These are phyloP conservation scores for Chunga burmeisteri DNA, from an alignment of 2,113 vertebrate species.

Conservation along the genomic window DNA sequence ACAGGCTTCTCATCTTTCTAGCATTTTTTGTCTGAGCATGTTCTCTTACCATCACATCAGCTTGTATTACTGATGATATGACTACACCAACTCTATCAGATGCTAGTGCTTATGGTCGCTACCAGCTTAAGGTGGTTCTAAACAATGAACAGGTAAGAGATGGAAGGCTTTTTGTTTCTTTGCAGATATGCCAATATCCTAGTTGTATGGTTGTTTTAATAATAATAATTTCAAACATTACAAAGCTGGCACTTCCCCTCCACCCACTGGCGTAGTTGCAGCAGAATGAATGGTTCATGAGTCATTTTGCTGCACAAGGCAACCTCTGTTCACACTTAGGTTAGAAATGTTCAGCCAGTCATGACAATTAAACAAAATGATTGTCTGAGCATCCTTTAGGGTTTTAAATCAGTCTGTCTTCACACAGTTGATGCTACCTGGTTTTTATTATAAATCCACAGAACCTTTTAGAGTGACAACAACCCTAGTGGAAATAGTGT, in stretches of 20 bases:
- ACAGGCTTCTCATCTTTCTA: not conserved
- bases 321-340: conserved; percentile 24
- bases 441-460: not conserved
- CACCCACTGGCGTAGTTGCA: conserved; percentile 5
- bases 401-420: not conserved
- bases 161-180: conserved; percentile 17
- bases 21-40: not conserved
- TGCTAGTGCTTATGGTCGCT: not conserved
- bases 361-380: conserved; percentile 30
- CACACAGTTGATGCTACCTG: not conserved
- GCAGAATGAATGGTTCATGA: conserved; percentile 61
- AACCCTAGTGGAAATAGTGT: not conserved
- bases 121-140: not conserved
- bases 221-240: conserved; percentile 36
- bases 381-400: not conserved
- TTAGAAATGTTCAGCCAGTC: conserved; percentile 44
- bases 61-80: not conserved
- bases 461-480: not conserved
- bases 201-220: not conserved
- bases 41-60: not conserved
- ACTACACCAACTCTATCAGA: not conserved
- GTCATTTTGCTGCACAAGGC: conserved; percentile 25
- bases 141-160: not conserved
- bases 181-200: not conserved
- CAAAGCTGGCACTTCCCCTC: conserved; percentile 33